Evolutionary conservation across 2,797 vertebrate genomes (phyloP), one percentile per base, ranked within the genome.

Genomic region (Dryobates pubescens): DNA sequence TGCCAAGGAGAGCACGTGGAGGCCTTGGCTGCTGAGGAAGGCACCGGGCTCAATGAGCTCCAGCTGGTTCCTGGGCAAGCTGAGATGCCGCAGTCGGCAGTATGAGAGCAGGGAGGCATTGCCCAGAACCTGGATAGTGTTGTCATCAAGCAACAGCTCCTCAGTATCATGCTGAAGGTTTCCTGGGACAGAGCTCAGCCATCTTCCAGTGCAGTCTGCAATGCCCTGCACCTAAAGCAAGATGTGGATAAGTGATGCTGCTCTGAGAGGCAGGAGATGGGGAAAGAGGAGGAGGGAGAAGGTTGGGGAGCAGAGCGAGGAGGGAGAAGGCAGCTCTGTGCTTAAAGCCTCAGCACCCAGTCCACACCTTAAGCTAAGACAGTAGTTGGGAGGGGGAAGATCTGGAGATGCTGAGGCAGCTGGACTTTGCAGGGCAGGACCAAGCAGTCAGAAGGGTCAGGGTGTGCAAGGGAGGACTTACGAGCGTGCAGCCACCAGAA

Each of bases 91-190:
- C 92, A 99, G 95, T 41, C 93, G 95, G 10, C 94, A 96, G 91
- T 99, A 99, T 1, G 6, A 85, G 68, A 95, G 96, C 30, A 99
- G 96, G 63, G 98, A 98, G 41, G 77, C 53, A 49, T 98, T 96
- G 74, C 88, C 94, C 96, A 99, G 97, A 73, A 95, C 98, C 93
- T 73, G 82, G 57, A 99, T 98, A 70, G 96, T 90, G 91, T 99
- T 99, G 96, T 97, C 85, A 94, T 99, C 98, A 29, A 99, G 97
- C 68, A 98, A 95, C 78, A 99, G 98, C 65, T 97, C 98, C 89
- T 98, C 93, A 0, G 95, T 97, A 88, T 97, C 65, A 4, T 83
- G 76, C 4, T 95, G 97, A 38, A 99, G 97, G 70, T 96, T 86
- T 63, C 45, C 74, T 64, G 99, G 99, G 79, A 99, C 96, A 0